These are phyloP conservation scores for Nyleta sp. DNA, from an alignment of 2,888 invertebrate species.

Conservation along the genomic window DNA sequence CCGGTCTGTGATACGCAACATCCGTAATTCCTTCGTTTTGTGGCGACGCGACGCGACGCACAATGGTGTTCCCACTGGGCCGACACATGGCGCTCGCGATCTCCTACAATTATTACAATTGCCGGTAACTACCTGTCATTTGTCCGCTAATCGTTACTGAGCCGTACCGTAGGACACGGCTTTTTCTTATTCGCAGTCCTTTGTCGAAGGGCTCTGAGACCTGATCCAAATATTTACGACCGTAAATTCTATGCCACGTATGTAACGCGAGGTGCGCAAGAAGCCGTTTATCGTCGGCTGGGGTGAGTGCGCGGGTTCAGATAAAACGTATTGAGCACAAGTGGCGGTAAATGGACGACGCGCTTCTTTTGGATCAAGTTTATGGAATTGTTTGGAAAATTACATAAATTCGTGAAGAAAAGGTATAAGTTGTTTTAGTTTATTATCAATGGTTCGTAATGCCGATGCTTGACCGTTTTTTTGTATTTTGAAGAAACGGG, in stretches of 20 bases:
- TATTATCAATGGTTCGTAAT: not conserved
- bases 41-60: slow-evolving; percentile 44
- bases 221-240: slow-evolving; percentile 72
- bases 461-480: too few relatives aligned
- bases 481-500: too few relatives aligned
- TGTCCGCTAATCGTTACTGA: slow-evolving; percentile 79
- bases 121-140: slow-evolving; percentile 79
- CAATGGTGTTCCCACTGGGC: slow-evolving; percentile 68
- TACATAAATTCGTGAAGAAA: slow-evolving; percentile 10
- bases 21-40: slow-evolving; percentile 64
- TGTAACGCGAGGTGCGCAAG: slow-evolving; percentile 24
- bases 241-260: slow-evolving; percentile 50
- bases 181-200: slow-evolving; percentile 57
- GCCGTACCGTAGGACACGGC: slow-evolving; percentile 67
- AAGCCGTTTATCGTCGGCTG: slow-evolving; percentile 53
- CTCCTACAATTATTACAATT: slow-evolving; percentile 81
- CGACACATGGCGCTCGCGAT: slow-evolving; percentile 75
- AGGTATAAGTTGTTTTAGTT: not conserved
- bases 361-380: slow-evolving; percentile 6
- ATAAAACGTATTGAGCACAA: slow-evolving; percentile 19
- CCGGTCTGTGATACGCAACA: slow-evolving; percentile 65
- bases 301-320: slow-evolving; percentile 22
- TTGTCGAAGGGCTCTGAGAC: slow-evolving; percentile 66
- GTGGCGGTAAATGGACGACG: not conserved
- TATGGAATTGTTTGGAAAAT: slow-evolving; percentile 17